Conservation (phyloP, 2,797 vertebrate species). For the Sebastes oblongus region DNA sequence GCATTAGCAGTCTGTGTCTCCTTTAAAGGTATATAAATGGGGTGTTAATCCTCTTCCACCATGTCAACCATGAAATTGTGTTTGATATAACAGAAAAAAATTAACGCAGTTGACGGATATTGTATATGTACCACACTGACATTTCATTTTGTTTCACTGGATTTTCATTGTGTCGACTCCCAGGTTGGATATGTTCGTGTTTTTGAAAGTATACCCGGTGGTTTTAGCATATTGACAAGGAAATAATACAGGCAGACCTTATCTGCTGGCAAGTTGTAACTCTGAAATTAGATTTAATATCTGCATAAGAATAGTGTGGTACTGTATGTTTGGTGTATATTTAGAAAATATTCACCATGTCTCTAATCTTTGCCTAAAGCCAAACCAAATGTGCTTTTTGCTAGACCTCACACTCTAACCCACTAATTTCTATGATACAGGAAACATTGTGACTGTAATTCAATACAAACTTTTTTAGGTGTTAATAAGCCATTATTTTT, state of each 20-base stretch:
- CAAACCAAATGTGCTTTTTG: neutral
- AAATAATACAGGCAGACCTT: neutral
- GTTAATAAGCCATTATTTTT: neutral
- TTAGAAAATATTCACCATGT: neutral
- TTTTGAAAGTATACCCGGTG: conserved; percentile 10
- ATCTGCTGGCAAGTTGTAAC: neutral
- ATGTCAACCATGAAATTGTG: conserved; percentile 79
- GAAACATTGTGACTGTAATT: neutral
- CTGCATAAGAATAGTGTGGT: neutral
- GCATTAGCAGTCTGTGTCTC: conserved; percentile 73
- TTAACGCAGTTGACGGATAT: conserved; percentile 55
- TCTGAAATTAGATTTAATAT: neutral
- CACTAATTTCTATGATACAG: neutral
- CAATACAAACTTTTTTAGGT: fast-evolving
- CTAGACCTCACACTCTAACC: neutral
- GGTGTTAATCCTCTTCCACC: conserved; percentile 77
- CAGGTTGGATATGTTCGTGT: neutral
- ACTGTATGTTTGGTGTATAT: neutral
- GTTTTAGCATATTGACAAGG: neutral
- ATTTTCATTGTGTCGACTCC: conserved; percentile 39
- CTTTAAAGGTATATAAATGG: conserved; percentile 81
- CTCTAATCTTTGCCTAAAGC: neutral
- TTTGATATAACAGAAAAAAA: conserved; percentile 72
- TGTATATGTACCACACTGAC: conserved; percentile 52
- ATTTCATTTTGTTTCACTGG: conserved; percentile 48